Percentiles rank a stretch among this genome's conserved stretches.
Evolutionary conservation across 1,140 invertebrate genomes (phyloP).

Genomic region (Drosophila guanche): DNA sequence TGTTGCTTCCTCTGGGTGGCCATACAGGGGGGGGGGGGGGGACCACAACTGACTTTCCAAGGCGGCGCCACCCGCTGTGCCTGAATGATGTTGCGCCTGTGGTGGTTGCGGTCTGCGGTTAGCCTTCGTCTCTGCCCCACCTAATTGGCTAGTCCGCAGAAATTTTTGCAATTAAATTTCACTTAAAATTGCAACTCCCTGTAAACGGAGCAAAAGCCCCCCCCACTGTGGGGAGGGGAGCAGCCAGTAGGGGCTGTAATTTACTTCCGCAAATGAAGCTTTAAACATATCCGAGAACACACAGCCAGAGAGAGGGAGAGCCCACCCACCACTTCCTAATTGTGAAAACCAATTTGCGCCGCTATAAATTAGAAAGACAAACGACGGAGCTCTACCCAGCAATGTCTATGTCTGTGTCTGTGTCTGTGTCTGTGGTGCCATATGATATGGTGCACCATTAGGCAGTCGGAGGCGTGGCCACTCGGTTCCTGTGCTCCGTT

Average conservation of each 20-base stretch:
- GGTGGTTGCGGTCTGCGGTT: conserved; percentile 27
- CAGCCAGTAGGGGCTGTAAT: conserved; percentile 46
- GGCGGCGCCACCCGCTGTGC: conserved; percentile 8
- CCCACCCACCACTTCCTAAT: conserved; percentile 79
- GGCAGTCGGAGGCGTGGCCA: conserved; percentile 41
- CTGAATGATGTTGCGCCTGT: conserved; percentile 20
- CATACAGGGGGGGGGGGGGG: not conserved
- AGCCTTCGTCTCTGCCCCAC: conserved; percentile 2
- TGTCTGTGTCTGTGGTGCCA: not conserved
- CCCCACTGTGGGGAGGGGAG: not conserved
- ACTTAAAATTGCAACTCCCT: conserved; percentile 70
- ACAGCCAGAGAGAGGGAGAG: conserved; percentile 1
- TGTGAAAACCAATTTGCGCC: conserved; percentile 80
- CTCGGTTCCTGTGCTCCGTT: conserved; percentile 46
- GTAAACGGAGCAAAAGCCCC: conserved; percentile 11
- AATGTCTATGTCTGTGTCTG: not conserved
- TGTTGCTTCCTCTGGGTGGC: not conserved
- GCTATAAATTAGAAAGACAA: conserved; percentile 81
- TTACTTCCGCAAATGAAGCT: conserved; percentile 74
- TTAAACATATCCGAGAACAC: conserved; percentile 66
- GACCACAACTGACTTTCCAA: too few relatives aligned
- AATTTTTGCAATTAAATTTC: conserved; percentile 79
- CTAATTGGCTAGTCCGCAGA: conserved; percentile 54
- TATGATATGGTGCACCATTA: not conserved
- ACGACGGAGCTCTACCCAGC: conserved; percentile 34